Base-by-base conservation (phyloP, 2,797 vertebrate genomes). In the Poeciliopsis gracilis region DNA sequence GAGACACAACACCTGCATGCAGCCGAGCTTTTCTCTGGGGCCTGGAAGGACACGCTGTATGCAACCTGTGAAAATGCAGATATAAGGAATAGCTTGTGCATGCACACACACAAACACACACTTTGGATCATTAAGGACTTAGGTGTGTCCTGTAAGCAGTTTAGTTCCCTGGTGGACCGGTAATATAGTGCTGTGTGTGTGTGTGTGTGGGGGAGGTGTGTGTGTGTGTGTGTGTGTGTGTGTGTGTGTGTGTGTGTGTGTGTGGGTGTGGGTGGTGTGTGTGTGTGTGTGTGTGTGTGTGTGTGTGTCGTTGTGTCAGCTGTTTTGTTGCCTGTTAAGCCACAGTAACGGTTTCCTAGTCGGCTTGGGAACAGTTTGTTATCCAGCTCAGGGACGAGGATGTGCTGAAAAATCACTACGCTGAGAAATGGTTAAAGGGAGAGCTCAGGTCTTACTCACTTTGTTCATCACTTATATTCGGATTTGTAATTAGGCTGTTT, bases 91-190 rank as follows among this genome's bases (percentile, higher is more conserved):
- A 67, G 63, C 83, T 84, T 79, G 28, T 30, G 36, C 72, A 41
- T 55, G 70, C 63, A 82, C 59, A 81, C 51, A 80, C 46, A 77
- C 79, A 83, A 80, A 80, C 79, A 83, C 77, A 81, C 77, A 87
- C 82, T 51, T 69, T 80, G 72, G 90, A 82, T 92, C 91, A 93
- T 94, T 93, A 93, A 93, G 89, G 91, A 87, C 86, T 92, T 87
- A 81, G 89, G 90, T 92, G 87, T 93, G 92, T 94, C 90, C 91
- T 93, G 94, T 94, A 94, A 94, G 94, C 94, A 93, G 74, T 94
- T 94, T 93, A 87, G 90, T 78, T 94, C 92, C 93, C 92, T 89
- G 76, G 88, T 91, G 94, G 79, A 88, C 82, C 13, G 28, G 77
- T 94, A 92, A 93, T 94, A 90, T 89, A 90, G 75, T 47, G 13